Conservation (phyloP, 2,888 invertebrate species). For the Tinea trinotella region DNA sequence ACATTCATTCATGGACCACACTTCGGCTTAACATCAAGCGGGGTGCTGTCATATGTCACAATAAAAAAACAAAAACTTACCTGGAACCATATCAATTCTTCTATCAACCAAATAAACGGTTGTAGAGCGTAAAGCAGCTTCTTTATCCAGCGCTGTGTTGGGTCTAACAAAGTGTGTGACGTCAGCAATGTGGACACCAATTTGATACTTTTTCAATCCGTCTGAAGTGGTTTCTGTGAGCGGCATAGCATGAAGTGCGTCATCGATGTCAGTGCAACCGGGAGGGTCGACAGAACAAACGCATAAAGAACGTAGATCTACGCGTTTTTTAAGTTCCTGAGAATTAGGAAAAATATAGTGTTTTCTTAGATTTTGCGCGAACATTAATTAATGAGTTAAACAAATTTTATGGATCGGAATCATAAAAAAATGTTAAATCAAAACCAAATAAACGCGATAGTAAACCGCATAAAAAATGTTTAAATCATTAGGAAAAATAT, state of each 20-base stretch:
- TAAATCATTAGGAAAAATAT: no score
- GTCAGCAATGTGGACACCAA: constrained; percentile 99
- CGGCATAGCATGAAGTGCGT: constrained; percentile 91
- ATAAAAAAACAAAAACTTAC: no score
- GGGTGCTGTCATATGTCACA: no score
- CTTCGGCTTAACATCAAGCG: no score
- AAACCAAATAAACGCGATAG: no score
- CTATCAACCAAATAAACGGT: constrained; percentile 97
- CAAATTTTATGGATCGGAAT: no score
- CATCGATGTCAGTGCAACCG: constrained; percentile 99
- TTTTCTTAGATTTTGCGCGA: no score
- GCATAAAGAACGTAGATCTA: constrained; percentile 86
- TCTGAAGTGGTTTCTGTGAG: constrained; percentile 70
- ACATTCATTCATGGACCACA: no score
- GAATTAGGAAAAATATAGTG: constrained; percentile 23
- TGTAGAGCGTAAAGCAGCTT: constrained; percentile 94
- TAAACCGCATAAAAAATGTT: no score
- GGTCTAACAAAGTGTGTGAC: constrained; percentile 98
- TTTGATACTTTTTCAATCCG: constrained; percentile 56
- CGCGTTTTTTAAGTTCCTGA: constrained; percentile 82
- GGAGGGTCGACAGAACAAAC: constrained; percentile 98
- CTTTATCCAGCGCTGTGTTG: constrained; percentile 90
- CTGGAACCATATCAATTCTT: constrained; percentile 90
- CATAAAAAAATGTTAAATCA: no score
- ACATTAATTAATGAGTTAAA: no score